Percentiles rank a stretch among this genome's conserved stretches.
These are phyloP conservation scores for Diplazon laetatorius DNA, from an alignment of 2,888 invertebrate species.

Conservation along the genomic window DNA sequence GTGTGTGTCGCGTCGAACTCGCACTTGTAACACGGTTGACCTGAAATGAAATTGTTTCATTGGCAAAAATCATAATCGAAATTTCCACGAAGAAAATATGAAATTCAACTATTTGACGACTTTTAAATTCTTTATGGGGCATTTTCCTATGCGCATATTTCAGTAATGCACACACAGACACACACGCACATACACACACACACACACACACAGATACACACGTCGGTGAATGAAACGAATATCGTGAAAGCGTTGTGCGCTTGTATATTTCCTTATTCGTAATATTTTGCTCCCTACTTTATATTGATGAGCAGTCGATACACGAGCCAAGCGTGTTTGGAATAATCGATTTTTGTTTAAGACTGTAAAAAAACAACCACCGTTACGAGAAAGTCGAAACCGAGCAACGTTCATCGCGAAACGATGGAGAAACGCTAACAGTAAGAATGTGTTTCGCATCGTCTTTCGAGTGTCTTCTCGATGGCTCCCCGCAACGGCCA, in stretches of 20 bases:
- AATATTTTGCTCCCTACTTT: slow-evolving; percentile 36
- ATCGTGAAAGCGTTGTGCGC: slow-evolving; percentile 1
- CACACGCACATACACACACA: too few relatives aligned
- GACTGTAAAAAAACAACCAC: too few relatives aligned
- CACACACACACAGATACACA: too few relatives aligned
- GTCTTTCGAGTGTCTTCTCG: not conserved
- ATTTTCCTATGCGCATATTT: not conserved
- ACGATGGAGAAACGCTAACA: not conserved
- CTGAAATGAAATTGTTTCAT: too few relatives aligned
- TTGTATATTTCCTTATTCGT: not conserved
- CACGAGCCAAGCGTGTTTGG: slow-evolving; percentile 10
- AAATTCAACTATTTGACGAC: not conserved
- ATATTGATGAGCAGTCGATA: slow-evolving; percentile 50
- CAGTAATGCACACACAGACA: not conserved
- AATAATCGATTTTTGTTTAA: slow-evolving; percentile 49
- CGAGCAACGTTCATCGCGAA: not conserved
- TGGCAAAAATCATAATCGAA: not conserved
- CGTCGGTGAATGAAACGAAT: not conserved
- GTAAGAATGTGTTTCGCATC: not conserved
- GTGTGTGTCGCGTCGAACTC: too few relatives aligned
- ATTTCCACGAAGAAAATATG: not conserved
- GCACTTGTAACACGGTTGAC: too few relatives aligned
- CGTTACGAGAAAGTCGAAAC: too few relatives aligned
- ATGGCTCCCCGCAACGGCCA: slow-evolving; percentile 10
- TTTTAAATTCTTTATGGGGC: too few relatives aligned